These are phyloP conservation scores for Rambutsinella grinnellia DNA, from an alignment of 2,888 invertebrate species.

Conservation along the genomic window DNA sequence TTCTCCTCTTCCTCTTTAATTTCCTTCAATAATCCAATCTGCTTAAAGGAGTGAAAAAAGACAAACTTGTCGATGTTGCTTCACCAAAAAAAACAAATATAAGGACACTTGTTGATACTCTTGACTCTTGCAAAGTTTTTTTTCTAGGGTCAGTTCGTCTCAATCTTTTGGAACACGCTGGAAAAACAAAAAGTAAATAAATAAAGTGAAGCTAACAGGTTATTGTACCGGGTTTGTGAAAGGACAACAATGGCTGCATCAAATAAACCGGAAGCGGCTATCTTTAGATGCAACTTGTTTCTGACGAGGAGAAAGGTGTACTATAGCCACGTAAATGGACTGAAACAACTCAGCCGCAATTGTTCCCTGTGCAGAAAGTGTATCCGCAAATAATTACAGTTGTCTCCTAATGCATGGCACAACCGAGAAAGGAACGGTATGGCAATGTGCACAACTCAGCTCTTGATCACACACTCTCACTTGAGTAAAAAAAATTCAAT, in stretches of 20 bases:
- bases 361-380: too few species aligned
- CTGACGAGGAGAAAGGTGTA: neutral
- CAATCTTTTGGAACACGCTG: neutral
- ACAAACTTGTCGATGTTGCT: neutral
- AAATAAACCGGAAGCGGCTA: neutral
- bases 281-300: neutral
- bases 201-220: neutral
- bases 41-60: neutral
- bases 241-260: neutral
- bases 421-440: neutral
- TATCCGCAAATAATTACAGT: too few species aligned
- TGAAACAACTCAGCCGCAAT: too few species aligned
- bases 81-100: neutral
- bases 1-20: constrained; percentile 21
- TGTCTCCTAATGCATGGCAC: neutral
- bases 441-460: neutral
- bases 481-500: neutral
- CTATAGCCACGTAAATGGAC: too few species aligned
- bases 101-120: constrained; percentile 33
- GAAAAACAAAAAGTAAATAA: neutral
- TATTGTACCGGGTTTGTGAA: constrained; percentile 4
- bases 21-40: constrained; percentile 2
- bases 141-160: constrained; percentile 6
- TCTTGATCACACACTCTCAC: neutral
- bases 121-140: neutral